These are phyloP conservation scores for Clistopyga incitator DNA, from an alignment of 2,888 invertebrate species.

Conservation along the genomic window DNA sequence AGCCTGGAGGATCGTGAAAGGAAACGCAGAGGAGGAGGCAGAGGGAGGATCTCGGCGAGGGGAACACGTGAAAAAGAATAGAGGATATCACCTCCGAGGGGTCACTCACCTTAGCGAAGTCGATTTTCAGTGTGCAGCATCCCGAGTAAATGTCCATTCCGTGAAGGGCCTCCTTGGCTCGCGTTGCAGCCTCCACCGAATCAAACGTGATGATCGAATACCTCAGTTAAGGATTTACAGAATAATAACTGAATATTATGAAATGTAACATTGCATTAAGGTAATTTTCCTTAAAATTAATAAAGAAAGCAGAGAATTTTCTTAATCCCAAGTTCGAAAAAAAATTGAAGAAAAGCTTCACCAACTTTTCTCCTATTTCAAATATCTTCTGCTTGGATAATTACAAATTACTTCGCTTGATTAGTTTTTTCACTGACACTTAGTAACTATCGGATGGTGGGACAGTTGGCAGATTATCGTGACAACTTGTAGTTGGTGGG, in stretches of 20 bases:
- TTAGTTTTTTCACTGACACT: too few species aligned
- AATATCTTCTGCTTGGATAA: too few species aligned
- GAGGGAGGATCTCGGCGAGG: background rate
- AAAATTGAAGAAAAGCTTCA: too few species aligned
- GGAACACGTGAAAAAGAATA: background rate
- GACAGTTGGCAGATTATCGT: too few species aligned
- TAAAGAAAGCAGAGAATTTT: background rate
- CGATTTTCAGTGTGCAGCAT: slow-evolving; percentile 99
- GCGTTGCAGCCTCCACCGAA: slow-evolving; percentile 95
- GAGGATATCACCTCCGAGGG: background rate
- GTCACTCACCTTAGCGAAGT: slow-evolving; percentile 97
- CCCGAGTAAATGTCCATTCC: slow-evolving; percentile 99
- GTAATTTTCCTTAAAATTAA: background rate
- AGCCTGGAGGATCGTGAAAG: slow-evolving; percentile 30
- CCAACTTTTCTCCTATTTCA: too few species aligned
- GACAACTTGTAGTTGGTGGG: too few species aligned
- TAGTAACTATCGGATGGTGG: too few species aligned
- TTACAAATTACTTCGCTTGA: too few species aligned
- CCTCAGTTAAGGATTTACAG: slow-evolving; percentile 76
- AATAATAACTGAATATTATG: background rate
- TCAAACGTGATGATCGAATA: slow-evolving; percentile 93
- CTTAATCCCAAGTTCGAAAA: background rate
- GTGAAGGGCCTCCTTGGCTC: slow-evolving; percentile 97
- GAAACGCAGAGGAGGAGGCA: background rate
- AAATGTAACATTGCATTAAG: background rate